These are phyloP conservation scores for Saguinus midas DNA, from an alignment of 2,113 vertebrate genomes.

Conservation along the genomic window DNA sequence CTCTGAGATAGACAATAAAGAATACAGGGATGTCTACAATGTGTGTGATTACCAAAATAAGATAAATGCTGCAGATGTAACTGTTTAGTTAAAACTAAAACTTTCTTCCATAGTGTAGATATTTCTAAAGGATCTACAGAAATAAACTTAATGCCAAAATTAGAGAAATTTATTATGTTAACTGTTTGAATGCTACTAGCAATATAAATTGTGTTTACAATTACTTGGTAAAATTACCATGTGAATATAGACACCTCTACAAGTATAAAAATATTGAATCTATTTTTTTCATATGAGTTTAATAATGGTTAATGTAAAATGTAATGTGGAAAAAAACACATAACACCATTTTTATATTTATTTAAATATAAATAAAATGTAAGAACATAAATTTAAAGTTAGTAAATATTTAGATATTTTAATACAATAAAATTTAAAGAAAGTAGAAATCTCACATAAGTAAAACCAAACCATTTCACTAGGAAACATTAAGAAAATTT, in stretches of 20 bases:
- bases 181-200: background rate
- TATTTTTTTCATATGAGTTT: background rate
- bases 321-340: background rate
- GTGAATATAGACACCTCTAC: background rate
- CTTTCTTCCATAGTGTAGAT: background rate
- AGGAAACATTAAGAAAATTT: background rate
- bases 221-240: background rate
- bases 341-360: background rate
- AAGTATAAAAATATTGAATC: background rate
- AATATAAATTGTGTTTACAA: background rate
- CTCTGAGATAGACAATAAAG: background rate
- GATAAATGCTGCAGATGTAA: background rate
- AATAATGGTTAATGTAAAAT: background rate
- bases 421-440: background rate
- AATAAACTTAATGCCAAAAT: background rate
- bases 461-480: background rate
- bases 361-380: background rate
- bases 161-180: background rate
- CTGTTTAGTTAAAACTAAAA: background rate
- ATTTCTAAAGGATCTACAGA: background rate
- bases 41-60: background rate
- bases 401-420: background rate
- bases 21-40: background rate
- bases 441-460: background rate
- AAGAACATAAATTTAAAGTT: background rate